Percentiles rank a stretch among this genome's conserved stretches.
Evolutionary conservation across 2,113 vertebrate genomes (phyloP).

Genomic region (Mesembrinibis cayennensis): DNA sequence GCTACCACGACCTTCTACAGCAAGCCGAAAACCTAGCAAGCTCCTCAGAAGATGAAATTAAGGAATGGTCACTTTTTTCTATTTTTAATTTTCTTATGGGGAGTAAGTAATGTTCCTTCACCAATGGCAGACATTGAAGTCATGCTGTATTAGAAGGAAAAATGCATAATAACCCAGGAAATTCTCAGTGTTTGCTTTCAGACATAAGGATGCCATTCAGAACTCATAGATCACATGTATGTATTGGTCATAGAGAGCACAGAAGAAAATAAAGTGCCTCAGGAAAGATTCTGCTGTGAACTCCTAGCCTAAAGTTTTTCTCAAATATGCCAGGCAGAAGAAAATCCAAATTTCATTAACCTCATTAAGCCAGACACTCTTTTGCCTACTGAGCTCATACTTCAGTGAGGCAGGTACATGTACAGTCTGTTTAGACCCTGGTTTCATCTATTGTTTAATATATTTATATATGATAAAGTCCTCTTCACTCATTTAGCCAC

Average conservation of each 20-base stretch:
- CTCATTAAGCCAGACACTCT: not conserved
- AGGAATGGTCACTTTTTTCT: not conserved
- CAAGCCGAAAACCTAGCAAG: not conserved
- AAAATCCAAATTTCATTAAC: conserved; percentile 6
- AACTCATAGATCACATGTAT: not conserved
- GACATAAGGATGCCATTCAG: not conserved
- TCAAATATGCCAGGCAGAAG: not conserved
- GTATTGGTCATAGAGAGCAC: not conserved
- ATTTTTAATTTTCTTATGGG: not conserved
- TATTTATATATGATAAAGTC: not conserved
- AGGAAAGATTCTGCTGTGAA: not conserved
- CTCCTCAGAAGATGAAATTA: not conserved
- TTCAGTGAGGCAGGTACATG: not conserved
- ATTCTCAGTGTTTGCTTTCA: not conserved
- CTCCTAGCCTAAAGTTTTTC: not conserved
- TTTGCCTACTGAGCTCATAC: not conserved
- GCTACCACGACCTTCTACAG: not conserved
- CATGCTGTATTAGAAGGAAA: not conserved
- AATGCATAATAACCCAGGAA: not conserved
- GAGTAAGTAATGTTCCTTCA: not conserved
- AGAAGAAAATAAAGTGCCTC: not conserved
- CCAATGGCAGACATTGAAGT: not conserved
- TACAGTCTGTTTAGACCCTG: not conserved
- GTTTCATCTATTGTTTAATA: not conserved
- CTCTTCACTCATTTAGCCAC: not conserved